phyloP scores from a whole-genome alignment of 92 coral and sea anemone genomes.

The Isaurus tuberculatus region DNA sequence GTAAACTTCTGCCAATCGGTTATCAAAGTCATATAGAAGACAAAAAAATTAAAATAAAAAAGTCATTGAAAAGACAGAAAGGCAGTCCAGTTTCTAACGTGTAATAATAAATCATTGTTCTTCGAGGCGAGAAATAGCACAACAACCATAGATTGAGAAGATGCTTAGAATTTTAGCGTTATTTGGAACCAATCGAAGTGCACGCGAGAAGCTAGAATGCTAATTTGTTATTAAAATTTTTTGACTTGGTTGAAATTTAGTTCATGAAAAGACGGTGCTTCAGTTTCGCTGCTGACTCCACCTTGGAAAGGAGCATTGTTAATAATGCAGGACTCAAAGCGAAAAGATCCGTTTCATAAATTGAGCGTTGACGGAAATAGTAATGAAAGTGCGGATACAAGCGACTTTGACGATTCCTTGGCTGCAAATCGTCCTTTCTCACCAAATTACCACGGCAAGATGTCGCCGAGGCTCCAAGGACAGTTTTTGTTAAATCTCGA shows the following conservation, averaged over 20 bases:
- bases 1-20: too few species aligned
- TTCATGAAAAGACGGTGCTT: neutral
- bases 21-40: too few species aligned
- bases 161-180: neutral
- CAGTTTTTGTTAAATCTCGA: conserved; percentile 12
- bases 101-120: too few species aligned
- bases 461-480: neutral
- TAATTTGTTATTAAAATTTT: neutral
- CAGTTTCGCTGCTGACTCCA: neutral
- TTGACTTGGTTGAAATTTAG: neutral
- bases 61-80: too few species aligned
- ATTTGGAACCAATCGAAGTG: neutral
- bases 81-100: too few species aligned
- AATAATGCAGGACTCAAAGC: neutral
- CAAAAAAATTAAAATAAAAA: too few species aligned
- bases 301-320: neutral
- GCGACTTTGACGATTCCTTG: neutral
- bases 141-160: too few species aligned
- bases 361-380: neutral
- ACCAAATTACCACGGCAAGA: neutral
- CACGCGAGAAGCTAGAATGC: neutral
- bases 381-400: neutral
- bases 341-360: neutral
- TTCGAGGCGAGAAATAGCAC: too few species aligned
- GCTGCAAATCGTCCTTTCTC: neutral